These are phyloP conservation scores for Apoda limacodes DNA, from an alignment of 2,888 invertebrate genomes.

Conservation along the genomic window DNA sequence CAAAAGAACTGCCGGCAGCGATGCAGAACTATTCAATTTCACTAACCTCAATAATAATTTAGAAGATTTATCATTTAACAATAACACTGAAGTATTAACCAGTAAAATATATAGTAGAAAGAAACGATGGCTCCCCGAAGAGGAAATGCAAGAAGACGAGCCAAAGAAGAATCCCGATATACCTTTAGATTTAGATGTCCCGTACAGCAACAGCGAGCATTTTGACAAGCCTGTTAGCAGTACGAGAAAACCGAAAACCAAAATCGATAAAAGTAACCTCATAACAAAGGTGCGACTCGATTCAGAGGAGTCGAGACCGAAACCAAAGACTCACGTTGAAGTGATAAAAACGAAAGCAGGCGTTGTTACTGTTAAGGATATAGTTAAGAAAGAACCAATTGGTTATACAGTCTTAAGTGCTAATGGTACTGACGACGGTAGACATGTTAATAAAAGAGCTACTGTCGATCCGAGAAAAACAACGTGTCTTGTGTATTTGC, in stretches of 20 bases:
- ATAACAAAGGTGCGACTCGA: constrained; percentile 65
- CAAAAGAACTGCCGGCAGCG: constrained; percentile 42
- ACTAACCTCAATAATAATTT: constrained; percentile 33
- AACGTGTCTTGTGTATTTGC: constrained; percentile 94
- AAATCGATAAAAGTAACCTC: constrained; percentile 65
- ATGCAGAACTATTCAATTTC: constrained; percentile 52
- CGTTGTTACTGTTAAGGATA: constrained; percentile 73
- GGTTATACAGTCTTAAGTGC: constrained; percentile 57
- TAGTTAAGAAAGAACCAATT: constrained; percentile 70
- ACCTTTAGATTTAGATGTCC: constrained; percentile 74
- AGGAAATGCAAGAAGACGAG: constrained; percentile 69
- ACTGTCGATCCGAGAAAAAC: constrained; percentile 88
- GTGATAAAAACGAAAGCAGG: constrained; percentile 75
- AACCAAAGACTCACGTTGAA: constrained; percentile 76
- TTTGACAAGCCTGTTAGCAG: constrained; percentile 50
- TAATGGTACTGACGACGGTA: constrained; percentile 64
- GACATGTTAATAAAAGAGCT: constrained; percentile 75
- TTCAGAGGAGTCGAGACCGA: constrained; percentile 67
- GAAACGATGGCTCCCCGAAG: constrained; percentile 78
- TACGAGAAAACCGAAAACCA: constrained; percentile 62
- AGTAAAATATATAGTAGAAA: constrained; percentile 52
- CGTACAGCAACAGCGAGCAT: constrained; percentile 71
- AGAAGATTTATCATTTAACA: constrained; percentile 35
- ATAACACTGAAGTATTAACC: constrained; percentile 45
- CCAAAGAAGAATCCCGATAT: constrained; percentile 73